Base-by-base conservation (phyloP, 2,113 vertebrate species). In the Oreochromis tanganicae region DNA sequence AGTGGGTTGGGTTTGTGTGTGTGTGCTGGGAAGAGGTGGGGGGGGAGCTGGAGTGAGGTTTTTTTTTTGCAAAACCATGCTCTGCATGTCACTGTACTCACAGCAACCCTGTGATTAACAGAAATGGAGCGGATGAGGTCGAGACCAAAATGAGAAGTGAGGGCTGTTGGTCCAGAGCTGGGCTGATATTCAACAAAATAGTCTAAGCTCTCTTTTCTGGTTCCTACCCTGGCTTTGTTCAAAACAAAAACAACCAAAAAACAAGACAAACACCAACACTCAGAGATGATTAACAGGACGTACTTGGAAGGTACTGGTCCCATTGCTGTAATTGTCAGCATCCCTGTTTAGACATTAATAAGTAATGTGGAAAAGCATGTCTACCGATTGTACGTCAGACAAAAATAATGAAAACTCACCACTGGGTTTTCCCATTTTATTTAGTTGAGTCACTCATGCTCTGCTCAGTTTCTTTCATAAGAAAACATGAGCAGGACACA, bases 61-160 rank as follows among this genome's bases (percentile, higher is more conserved):
- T 90, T 21, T 19, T 36, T 43, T 94, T 91, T 91, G 84, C 85
- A 82, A 92, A 93, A 88, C 86, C 93, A 85, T 89, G 93, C 90
- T 88, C 85, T 94, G 87, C 93, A 91, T 96, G 93, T 95, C 94
- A 95, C 84, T 81, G 89, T 94, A 87, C 91, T 94, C 93, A 92
- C 89, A 90, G 94, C 86, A 96, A 96, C 94, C 94, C 92, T 94
- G 92, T 96, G 88, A 95, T 96, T 95, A 96, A 90, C 88, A 94
- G 88, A 92, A 95, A 93, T 94, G 93, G 91, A 92, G 91, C 91
- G 92, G 94, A 92, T 94, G 94, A 95, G 95, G 92, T 95, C 34
- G 83, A 86, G 90, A 93, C 92, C 91, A 92, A 94, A 94, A 95
- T 92, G 91, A 93, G 90, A 93, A 91, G 85, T 89, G 85, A 92